Evolutionary conservation across 2,797 vertebrate species (phyloP), one percentile per base, ranked within the genome.

Genomic region (Bucorvus abyssinicus): DNA sequence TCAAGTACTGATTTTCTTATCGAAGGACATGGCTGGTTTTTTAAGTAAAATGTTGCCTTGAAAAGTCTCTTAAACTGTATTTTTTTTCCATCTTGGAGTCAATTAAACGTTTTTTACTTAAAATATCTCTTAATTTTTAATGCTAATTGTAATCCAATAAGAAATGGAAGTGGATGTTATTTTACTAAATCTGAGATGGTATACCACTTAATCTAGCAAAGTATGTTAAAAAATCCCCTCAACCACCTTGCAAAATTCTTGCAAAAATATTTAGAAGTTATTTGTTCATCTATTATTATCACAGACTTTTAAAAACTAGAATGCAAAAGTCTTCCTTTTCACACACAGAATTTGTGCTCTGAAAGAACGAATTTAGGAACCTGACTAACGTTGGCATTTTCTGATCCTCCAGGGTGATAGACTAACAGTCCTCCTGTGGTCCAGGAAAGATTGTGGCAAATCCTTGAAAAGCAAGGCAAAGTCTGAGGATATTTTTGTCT

Each of bases 401-500:
- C 61, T 75, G 38, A 64, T 81, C 34, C 12, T 83, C 29, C 50
- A 57, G 34, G 81, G 86, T 57, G 49, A 49, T 57, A 78, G 65
- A 71, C 53, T 86, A 50, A 65, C 34, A 68, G 56, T 87, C 20
- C 78, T 82, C 63, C 16, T 83, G 83, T 60, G 52, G 53, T 83
- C 73, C 45, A 42, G 56, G 68, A 83, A 83, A 87, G 36, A 90
- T 27, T 1, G 5, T 9, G 9, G 14, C 53, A 87, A 89, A 53
- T 83, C 82, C 68, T 76, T 64, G 53, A 71, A 85, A 95, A 93
- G 40, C 11, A 74, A 80, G 65, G 26, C 40, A 84, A 95, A 94
- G 53, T 44, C 85, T 17, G 34, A 88, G 52, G 80, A 88, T 91
- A 67, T 86, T 82, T 84, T 91, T 85, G 29, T 77, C 29, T 53